phyloP scores from a whole-genome alignment of 2,797 vertebrate species.

The Pseudocheirus occidentalis region DNA sequence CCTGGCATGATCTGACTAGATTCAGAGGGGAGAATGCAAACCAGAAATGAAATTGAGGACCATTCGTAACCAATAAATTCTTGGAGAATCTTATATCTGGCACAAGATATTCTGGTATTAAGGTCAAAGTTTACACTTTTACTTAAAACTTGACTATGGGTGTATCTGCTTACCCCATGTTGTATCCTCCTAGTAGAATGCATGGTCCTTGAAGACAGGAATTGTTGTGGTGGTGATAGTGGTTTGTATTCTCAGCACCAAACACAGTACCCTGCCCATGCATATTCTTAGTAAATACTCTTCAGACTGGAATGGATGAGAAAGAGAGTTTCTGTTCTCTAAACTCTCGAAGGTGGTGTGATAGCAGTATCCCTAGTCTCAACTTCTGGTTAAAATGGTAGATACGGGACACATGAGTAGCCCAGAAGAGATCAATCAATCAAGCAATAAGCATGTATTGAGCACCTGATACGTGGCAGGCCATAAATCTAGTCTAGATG shows the following conservation, averaged over 20 bases:
- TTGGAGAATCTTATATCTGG: neutral
- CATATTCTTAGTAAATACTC: neutral
- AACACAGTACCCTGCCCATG: neutral
- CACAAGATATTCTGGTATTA: neutral
- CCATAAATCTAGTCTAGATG: neutral
- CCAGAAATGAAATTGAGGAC: constrained; percentile 39
- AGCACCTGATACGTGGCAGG: neutral
- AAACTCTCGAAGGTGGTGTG: neutral
- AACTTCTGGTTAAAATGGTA: neutral
- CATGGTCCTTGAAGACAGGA: neutral
- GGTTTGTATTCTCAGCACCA: neutral
- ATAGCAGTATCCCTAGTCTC: neutral
- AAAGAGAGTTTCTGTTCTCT: neutral
- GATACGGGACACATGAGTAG: constrained; percentile 17
- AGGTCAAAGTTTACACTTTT: neutral
- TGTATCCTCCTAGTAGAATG: neutral
- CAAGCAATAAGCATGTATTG: neutral
- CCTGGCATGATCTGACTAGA: neutral
- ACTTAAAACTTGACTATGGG: neutral
- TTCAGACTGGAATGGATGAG: neutral
- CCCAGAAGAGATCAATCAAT: constrained; percentile 58
- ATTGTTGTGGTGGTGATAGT: no score
- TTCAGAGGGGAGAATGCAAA: neutral
- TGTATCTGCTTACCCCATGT: neutral
- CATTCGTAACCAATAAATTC: constrained; percentile 50